phyloP scores from a whole-genome alignment of 2,888 invertebrate genomes.

The Lagria hirta region DNA sequence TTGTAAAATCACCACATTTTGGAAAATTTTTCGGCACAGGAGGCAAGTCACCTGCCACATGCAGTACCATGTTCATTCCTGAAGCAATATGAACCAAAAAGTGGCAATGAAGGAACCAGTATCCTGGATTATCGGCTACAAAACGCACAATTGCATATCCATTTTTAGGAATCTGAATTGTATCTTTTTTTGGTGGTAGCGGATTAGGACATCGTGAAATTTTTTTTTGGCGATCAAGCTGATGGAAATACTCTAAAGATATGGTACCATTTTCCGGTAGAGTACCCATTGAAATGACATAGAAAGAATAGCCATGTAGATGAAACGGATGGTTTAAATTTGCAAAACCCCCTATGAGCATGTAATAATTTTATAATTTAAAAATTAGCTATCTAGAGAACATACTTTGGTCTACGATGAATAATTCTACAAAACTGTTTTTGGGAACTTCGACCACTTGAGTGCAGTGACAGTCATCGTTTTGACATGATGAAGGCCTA shows the following conservation, averaged over 20 bases:
- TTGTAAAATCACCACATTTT: slow-evolving; percentile 76
- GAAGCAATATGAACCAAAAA: slow-evolving; percentile 92
- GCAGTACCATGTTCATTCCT: slow-evolving; percentile 86
- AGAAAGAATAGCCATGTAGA: slow-evolving; percentile 85
- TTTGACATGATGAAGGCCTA: slow-evolving; percentile 81
- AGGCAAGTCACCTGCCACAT: slow-evolving; percentile 84
- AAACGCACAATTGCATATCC: slow-evolving; percentile 91
- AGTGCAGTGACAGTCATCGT: slow-evolving; percentile 87
- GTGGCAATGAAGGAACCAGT: slow-evolving; percentile 94
- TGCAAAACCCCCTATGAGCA: slow-evolving; percentile 88
- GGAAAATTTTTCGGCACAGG: slow-evolving; percentile 84
- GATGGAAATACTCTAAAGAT: slow-evolving; percentile 84
- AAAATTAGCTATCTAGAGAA: too few species aligned
- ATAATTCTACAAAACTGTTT: slow-evolving; percentile 86
- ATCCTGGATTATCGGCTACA: slow-evolving; percentile 88
- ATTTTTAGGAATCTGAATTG: slow-evolving; percentile 91
- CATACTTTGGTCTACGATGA: slow-evolving; percentile 91
- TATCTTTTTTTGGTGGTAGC: slow-evolving; percentile 89
- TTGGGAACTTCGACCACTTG: slow-evolving; percentile 87
- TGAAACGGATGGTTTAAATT: slow-evolving; percentile 93
- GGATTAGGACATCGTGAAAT: slow-evolving; percentile 82
- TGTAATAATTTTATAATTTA: not conserved
- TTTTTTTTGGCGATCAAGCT: slow-evolving; percentile 82
- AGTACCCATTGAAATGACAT: slow-evolving; percentile 87
- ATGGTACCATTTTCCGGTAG: slow-evolving; percentile 86